phyloP scores from a whole-genome alignment of 2,113 vertebrate genomes.

The Spheniscus mendiculus region DNA sequence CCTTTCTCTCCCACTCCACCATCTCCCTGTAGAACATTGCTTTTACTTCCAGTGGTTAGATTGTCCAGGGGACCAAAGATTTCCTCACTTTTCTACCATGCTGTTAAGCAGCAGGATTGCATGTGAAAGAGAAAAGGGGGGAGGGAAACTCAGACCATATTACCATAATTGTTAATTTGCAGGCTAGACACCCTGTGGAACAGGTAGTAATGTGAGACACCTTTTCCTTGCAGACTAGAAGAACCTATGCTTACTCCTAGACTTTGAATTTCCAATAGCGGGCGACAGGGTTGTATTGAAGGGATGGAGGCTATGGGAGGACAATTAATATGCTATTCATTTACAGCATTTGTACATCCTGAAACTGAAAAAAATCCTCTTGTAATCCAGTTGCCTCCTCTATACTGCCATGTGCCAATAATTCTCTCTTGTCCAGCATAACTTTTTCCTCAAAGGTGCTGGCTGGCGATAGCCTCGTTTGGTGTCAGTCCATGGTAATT shows the following conservation, averaged over 20 bases:
- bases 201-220: not conserved
- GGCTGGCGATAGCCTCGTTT: not conserved
- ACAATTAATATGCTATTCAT: not conserved
- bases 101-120: not conserved
- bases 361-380: not conserved
- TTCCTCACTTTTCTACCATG: not conserved
- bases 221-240: not conserved
- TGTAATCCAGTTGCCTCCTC: not conserved
- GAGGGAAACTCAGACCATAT: not conserved
- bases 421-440: not conserved
- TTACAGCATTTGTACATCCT: not conserved
- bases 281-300: accelerated
- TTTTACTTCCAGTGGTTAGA: not conserved
- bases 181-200: not conserved
- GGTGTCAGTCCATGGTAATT: not conserved
- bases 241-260: not conserved
- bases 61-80: not conserved
- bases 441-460: not conserved
- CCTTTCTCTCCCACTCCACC: not conserved
- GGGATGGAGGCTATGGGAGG: not conserved
- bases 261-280: not conserved
- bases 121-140: not conserved
- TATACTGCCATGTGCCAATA: not conserved
- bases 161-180: not conserved
- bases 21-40: not conserved